Conservation (phyloP, 2,797 vertebrate species). For the Pangasius mekongensis region DNA sequence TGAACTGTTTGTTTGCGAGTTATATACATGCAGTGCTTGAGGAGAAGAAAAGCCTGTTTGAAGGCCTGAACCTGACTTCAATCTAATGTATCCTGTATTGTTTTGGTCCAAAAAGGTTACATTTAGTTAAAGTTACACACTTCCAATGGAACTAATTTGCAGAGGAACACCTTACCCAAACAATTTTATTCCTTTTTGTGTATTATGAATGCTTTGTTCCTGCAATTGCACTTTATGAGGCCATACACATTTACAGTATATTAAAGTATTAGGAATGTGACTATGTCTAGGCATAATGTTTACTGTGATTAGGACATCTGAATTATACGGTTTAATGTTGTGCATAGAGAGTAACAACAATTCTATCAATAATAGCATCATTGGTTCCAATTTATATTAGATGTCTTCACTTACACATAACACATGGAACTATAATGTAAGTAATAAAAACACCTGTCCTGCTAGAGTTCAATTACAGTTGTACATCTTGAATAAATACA, state of each 20-base stretch:
- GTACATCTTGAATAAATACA: no score
- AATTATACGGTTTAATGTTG: background rate
- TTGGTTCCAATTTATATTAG: background rate
- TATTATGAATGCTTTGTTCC: background rate
- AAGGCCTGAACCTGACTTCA: conserved; percentile 48
- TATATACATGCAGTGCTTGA: conserved; percentile 55
- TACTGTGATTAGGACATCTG: background rate
- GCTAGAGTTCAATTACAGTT: no score
- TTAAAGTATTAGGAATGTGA: background rate
- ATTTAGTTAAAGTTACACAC: conserved; percentile 40
- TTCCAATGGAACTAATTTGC: conserved; percentile 1
- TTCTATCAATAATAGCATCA: background rate
- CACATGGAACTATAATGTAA: no score
- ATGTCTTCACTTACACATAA: background rate
- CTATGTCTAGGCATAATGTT: background rate
- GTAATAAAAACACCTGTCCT: no score
- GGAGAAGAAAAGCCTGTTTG: conserved; percentile 47
- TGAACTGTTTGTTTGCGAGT: conserved; percentile 65
- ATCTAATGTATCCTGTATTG: conserved; percentile 18
- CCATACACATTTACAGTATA: background rate
- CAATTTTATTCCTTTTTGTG: background rate
- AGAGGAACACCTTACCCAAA: background rate
- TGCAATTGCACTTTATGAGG: conserved; percentile 35
- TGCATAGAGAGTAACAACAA: background rate
- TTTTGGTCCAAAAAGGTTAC: conserved; percentile 39